Evolutionary conservation across 2,888 invertebrate genomes (phyloP).

Genomic region (Octodonta nipae): DNA sequence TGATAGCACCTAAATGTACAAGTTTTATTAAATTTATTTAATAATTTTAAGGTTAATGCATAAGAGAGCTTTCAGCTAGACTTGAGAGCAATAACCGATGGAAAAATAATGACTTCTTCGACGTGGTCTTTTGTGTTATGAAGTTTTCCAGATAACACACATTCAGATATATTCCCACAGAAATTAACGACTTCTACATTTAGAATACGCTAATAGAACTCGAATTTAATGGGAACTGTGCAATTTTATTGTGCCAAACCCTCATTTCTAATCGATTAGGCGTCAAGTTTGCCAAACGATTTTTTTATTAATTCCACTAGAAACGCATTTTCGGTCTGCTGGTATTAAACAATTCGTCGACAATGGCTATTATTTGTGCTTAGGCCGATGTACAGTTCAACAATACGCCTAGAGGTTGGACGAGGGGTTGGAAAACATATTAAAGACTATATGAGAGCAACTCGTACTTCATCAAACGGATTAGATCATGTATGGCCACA

Average conservation of each 20-base stretch:
- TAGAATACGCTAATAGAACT: too few species aligned
- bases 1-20: too few species aligned
- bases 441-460: constrained; percentile 9
- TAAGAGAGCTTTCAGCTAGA: too few species aligned
- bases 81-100: too few species aligned
- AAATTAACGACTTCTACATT: too few species aligned
- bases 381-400: constrained; percentile 24
- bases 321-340: constrained; percentile 17
- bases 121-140: too few species aligned
- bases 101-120: too few species aligned
- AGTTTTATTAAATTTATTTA: too few species aligned
- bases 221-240: too few species aligned
- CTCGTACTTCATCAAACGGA: constrained; percentile 14
- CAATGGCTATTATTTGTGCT: constrained; percentile 15
- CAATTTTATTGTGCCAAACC: constrained; percentile 9
- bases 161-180: too few species aligned
- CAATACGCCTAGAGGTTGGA: constrained; percentile 30
- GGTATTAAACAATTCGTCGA: constrained; percentile 17
- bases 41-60: too few species aligned
- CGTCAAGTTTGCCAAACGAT: constrained; percentile 13
- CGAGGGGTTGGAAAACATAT: constrained; percentile 15
- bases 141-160: too few species aligned
- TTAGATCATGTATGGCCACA: constrained; percentile 4
- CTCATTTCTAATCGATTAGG: constrained; percentile 18
- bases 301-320: constrained; percentile 5